Percentiles rank a stretch among this genome's conserved stretches.
These are phyloP conservation scores for Fabriciana adippe DNA, from an alignment of 2,888 invertebrate genomes.

Conservation along the genomic window DNA sequence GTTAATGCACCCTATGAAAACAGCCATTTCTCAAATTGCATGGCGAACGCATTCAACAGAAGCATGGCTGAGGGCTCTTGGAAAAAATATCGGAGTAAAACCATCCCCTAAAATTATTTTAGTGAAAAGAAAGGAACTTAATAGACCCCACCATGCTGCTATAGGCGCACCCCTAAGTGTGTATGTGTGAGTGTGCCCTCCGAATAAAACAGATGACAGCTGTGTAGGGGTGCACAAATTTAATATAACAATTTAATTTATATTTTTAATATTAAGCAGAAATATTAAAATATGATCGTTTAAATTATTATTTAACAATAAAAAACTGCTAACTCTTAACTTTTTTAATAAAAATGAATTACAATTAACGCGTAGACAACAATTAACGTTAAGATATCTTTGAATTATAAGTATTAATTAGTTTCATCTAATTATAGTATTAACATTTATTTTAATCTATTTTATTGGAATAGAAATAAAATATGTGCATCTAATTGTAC, in stretches of 20 bases:
- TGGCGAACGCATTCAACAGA: conserved; percentile 66
- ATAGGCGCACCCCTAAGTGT: conserved; percentile 66
- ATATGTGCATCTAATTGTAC: too few species aligned
- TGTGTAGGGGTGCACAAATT: conserved; percentile 45
- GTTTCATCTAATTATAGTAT: too few species aligned
- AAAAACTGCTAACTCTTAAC: too few species aligned
- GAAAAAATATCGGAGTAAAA: conserved; percentile 80
- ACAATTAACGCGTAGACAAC: too few species aligned
- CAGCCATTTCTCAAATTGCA: conserved; percentile 76
- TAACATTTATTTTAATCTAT: too few species aligned
- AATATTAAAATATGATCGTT: too few species aligned
- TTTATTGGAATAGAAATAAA: too few species aligned
- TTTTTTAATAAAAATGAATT: too few species aligned
- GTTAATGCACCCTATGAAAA: conserved; percentile 50
- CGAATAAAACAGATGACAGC: conserved; percentile 69
- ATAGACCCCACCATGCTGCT: conserved; percentile 78
- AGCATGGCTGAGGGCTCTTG: conserved; percentile 60
- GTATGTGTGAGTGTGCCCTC: conserved; percentile 66
- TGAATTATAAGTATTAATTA: too few species aligned
- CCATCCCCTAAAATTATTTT: conserved; percentile 82
- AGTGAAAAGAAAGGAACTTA: conserved; percentile 83
- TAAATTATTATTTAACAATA: too few species aligned
- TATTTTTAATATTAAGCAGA: too few species aligned
- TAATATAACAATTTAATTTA: neutral
- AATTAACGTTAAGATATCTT: too few species aligned